Conservation (phyloP, 2,797 vertebrate species). For the Echeneis naucrates region DNA sequence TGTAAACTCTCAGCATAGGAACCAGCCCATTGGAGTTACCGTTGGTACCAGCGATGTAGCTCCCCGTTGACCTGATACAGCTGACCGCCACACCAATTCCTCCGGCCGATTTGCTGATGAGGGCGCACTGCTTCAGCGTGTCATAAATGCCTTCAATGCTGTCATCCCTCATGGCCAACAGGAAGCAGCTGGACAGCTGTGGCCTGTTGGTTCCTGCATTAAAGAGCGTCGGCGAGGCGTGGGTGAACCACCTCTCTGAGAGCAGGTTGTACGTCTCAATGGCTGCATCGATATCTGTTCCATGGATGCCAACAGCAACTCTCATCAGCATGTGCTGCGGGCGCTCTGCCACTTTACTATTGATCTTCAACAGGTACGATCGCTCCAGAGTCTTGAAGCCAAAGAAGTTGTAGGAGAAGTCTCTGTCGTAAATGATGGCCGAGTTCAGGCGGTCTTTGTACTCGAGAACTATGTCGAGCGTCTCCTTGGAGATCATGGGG, state of each 20-base stretch:
- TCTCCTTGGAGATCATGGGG: constrained; percentile 94
- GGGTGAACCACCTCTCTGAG: constrained; percentile 98
- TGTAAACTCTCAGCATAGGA: constrained; percentile 98
- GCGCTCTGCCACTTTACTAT: constrained; percentile 95
- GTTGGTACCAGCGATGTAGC: constrained; percentile 98
- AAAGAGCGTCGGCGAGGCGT: constrained; percentile 97
- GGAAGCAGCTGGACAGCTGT: constrained; percentile 97
- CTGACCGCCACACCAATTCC: constrained; percentile 97
- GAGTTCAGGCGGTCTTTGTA: constrained; percentile 98
- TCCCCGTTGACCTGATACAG: constrained; percentile 96
- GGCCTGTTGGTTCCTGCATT: constrained; percentile 97
- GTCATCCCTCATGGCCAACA: constrained; percentile 97
- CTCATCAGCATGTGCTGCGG: constrained; percentile 99
- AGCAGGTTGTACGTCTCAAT: constrained; percentile 98
- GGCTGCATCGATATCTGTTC: constrained; percentile 89
- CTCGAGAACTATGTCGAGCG: constrained; percentile 89
- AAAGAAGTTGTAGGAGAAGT: constrained; percentile 99
- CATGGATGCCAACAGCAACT: constrained; percentile 95
- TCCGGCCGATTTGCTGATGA: constrained; percentile 97
- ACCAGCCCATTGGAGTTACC: constrained; percentile 98
- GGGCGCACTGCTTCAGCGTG: constrained; percentile 95
- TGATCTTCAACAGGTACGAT: constrained; percentile 96
- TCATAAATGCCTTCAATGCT: constrained; percentile 98
- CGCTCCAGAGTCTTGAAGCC: constrained; percentile 98
- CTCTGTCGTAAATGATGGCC: constrained; percentile 95